Base-by-base conservation (phyloP, 92 coral and sea anemone genomes). In the Heteractis magnifica region DNA sequence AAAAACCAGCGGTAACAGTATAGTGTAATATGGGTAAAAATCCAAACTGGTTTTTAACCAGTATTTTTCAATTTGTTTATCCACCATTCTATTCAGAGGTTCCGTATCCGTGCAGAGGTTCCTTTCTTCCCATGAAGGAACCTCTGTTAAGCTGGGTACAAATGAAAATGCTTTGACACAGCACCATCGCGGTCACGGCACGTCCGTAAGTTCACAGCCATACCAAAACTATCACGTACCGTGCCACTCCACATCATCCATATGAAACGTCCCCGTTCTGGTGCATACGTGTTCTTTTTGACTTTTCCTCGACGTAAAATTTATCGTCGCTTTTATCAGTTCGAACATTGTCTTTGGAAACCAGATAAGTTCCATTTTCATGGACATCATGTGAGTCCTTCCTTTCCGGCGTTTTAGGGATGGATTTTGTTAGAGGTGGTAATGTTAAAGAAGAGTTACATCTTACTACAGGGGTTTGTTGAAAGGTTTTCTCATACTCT, bases 201-300 rank as follows among this genome's bases (percentile, higher is more conserved):
- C 44, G 44, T 34, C 44, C 3, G 44, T 34, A 34, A 34, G 44
- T 34, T 34, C 44, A 34, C 3, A 34, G 3, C 44, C 44, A 2
- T 34, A 34, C 44, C 44, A 34, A 34, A 34, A 34, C 44, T 34
- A 34, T 34, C 3, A 34, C 3, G 44, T 34, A 34, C 59, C 8
- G 6, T 62, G 23, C 20, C 23, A 4, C 20, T 62, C 10, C 20
- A 23, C 59, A 18, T 62, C 23, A 68, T 26, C 73, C 73, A 68
- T 68, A 68, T 2, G 73, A 68, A 68, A 81, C 84, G 53, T 81
- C 76, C 1, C 84, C 84, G 70, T 81, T 81, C 14, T 81, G 84
- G 52, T 81, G 84, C 56, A 74, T 81, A 21, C 73, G 58, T 8
- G 77, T 49, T 62, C 56, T 51, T 81, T 81, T 70, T 3, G 9